Evolutionary conservation across 2,113 vertebrate genomes (phyloP), one percentile per base, ranked within the genome.

Genomic region (Ursus arctos): DNA sequence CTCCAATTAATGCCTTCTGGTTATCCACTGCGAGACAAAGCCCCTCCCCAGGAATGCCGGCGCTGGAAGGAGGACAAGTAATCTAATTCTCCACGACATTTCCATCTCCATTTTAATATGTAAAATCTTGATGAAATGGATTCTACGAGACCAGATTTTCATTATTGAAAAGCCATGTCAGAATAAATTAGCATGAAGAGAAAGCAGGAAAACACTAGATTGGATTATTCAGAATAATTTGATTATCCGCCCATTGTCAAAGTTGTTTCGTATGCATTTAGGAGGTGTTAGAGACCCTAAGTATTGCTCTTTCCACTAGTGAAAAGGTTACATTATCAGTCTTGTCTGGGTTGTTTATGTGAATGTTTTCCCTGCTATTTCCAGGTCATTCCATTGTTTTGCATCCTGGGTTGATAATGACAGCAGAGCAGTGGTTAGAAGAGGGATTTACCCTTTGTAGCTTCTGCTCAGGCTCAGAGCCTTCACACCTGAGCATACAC

Each of bases 181-280:
- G 98, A 97, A 97, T 97, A 97, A 98, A 98, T 98, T 98, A 98
- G 97, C 98, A 95, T 97, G 95, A 97, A 97, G 93, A 95, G 97
- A 90, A 53, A 96, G 97, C 76, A 94, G 80, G 65, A 88, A 97
- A 96, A 97, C 92, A 96, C 93, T 91, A 92, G 80, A 88, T 83
- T 97, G 67, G 88, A 97, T 97, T 98, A 97, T 97, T 98, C 93
- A 91, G 95, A 97, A 95, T 74, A 92, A 97, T 97, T 93, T 94
- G 92, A 97, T 98, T 97, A 97, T 81, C 88, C 47, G 51, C 49
- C 92, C 81, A 47, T 94, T 92, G 88, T 91, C 88, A 95, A 83
- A 77, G 79, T 80, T 91, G 86, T 95, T 98, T 97, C 94, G 19
- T 77, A 80, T 92, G 84, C 61, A 36, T 97, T 90, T 90, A 84